Base-by-base conservation (phyloP, 1,140 invertebrate genomes). In the Meloidogyne chitwoodi region DNA sequence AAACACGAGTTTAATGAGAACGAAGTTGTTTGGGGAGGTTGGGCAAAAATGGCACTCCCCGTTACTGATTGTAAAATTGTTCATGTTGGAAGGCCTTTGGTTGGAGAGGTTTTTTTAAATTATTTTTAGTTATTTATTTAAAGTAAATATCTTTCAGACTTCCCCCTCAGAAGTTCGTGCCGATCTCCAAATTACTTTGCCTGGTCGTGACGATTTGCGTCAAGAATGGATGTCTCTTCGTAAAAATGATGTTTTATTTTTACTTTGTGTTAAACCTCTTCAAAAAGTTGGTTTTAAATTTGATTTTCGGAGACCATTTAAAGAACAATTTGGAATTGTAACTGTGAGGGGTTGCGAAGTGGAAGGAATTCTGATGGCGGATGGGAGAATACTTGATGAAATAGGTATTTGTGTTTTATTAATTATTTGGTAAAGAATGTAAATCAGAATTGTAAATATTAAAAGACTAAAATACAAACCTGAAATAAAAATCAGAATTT, bases 41-140 rank as follows among this genome's bases (percentile, higher is more conserved):
- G 96, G 95, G 95, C 96, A 0, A 90, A 95, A 77, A 99, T 99
- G 96, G 96, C 96, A 2, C 93, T 97, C 82, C 94, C 94, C 0
- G 93, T 99, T 61, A 90, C 91, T 10, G 92, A 92, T 76, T 98
- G 98, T 89, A 92, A 93, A 14, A 93, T 98, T 22, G 93, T 98
- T 68, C 77, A 89, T 87, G 89, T 90, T 31, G 90, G 89, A 5
- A 91, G 91, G 83, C 91, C 91, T 8, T 87, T 89, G 62, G 88
- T 91, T 41, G 92, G 96, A 0, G 95, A 99, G 87, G 94, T 73
- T 29, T 72, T n/a, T 31, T 63, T 62, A 56, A 56, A 29, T 26
- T 19, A 16, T 70, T 14, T 70, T 27, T 44, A 19, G 24, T 2
- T 12, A 12, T 19, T 38, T 19, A 10, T 69, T 10, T 11, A 38